These are phyloP conservation scores for Andrena flavipes DNA, from an alignment of 2,888 invertebrate species.

Conservation along the genomic window DNA sequence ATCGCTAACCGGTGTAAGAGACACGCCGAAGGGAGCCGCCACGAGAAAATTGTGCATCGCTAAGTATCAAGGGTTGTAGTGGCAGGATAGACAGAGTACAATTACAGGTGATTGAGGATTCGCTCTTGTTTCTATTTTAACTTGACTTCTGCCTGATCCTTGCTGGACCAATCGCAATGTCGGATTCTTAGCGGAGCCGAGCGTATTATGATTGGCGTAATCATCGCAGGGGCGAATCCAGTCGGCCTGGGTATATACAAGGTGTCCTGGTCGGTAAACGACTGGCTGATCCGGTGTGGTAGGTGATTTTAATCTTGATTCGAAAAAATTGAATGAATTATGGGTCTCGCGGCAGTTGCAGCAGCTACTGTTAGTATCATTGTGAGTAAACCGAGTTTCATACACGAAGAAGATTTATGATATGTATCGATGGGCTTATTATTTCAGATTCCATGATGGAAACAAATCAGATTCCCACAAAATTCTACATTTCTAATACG, in stretches of 20 bases:
- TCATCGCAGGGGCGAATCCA: slow-evolving; percentile 64
- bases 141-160: slow-evolving; percentile 66
- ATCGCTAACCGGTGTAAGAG: slow-evolving; percentile 31
- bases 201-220: slow-evolving; percentile 70
- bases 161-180: slow-evolving; percentile 64
- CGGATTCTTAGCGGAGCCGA: slow-evolving; percentile 41
- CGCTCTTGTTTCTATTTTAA: slow-evolving; percentile 67
- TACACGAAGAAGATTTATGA: too few species aligned
- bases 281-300: too few species aligned
- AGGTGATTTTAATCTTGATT: too few species aligned
- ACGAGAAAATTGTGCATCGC: slow-evolving; percentile 63
- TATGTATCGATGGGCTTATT: too few species aligned
- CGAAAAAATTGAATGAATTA: too few species aligned
- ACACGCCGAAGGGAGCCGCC: slow-evolving; percentile 35
- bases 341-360: too few species aligned
- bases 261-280: not conserved
- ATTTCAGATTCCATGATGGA: too few species aligned
- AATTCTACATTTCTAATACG: too few species aligned
- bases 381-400: too few species aligned
- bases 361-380: too few species aligned
- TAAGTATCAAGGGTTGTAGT: slow-evolving; percentile 56
- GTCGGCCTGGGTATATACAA: slow-evolving; percentile 27
- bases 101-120: slow-evolving; percentile 70
- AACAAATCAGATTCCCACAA: too few species aligned
- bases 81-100: slow-evolving; percentile 63